Conservation (phyloP, 2,797 vertebrate species). For the Mycteria americana region DNA sequence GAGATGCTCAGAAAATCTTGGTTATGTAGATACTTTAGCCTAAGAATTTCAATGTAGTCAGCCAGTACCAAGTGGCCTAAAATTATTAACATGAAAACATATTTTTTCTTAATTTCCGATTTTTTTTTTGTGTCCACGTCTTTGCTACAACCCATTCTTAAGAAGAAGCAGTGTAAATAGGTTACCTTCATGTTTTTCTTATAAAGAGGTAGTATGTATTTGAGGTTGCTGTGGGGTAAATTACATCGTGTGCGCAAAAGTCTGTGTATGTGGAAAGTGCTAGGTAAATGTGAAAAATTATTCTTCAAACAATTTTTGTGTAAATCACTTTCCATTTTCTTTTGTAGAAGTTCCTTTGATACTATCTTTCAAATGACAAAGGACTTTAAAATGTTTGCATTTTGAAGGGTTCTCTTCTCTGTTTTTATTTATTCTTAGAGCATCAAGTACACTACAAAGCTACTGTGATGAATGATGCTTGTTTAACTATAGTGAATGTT, state of each 20-base stretch:
- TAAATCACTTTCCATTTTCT: background rate
- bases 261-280: background rate
- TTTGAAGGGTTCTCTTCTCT: background rate
- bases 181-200: background rate
- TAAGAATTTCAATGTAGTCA: background rate
- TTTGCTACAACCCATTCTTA: background rate
- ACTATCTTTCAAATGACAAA: background rate
- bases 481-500: background rate
- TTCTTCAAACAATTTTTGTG: background rate
- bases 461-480: background rate
- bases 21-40: background rate
- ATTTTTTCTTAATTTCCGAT: background rate
- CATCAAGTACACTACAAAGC: background rate
- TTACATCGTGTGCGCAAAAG: background rate
- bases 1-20: background rate
- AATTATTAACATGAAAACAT: background rate
- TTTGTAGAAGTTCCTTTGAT: background rate
- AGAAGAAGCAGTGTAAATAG: background rate
- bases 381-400: background rate
- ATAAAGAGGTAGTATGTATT: background rate
- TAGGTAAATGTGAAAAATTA: background rate
- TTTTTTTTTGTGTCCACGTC: background rate
- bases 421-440: background rate
- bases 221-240: background rate
- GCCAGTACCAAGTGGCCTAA: background rate